Evolutionary conservation across 2,113 vertebrate species (phyloP).

Genomic region (Albula goreensis): DNA sequence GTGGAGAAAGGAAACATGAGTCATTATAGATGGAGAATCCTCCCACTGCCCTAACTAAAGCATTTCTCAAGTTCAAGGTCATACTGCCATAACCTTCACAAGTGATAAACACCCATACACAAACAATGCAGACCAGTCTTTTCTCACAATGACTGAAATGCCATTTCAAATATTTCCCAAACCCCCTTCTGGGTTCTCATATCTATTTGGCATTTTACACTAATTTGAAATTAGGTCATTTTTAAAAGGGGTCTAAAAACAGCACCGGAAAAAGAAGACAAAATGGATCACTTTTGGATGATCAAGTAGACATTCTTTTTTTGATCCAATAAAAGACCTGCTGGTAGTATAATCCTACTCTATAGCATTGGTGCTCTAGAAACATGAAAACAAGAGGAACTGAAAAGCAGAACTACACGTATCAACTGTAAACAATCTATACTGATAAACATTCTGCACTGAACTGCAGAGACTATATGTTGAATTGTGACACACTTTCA

Average conservation of each 20-base stretch:
- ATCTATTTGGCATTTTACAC: not conserved
- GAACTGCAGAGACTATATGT: not conserved
- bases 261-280: not conserved
- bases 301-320: not conserved
- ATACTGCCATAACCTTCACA: not conserved
- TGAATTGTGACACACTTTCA: not conserved
- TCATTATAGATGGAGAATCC: slow-evolving; percentile 6
- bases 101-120: not conserved
- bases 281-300: not conserved
- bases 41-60: not conserved
- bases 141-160: not conserved
- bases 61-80: not conserved
- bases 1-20: slow-evolving; percentile 48
- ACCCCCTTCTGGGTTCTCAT: not conserved
- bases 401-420: not conserved
- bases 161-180: not conserved
- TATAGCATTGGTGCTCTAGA: not conserved
- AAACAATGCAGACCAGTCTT: not conserved
- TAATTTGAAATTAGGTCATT: not conserved
- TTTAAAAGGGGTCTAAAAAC: not conserved
- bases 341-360: not conserved
- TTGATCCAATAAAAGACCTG: not conserved
- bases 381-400: not conserved
- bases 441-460: not conserved
- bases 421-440: not conserved